A percentile compares a stretch with the other conserved stretches of the same genome.
phyloP scores from a whole-genome alignment of 2,797 vertebrate species.

The Notoglanidium macrostoma region DNA sequence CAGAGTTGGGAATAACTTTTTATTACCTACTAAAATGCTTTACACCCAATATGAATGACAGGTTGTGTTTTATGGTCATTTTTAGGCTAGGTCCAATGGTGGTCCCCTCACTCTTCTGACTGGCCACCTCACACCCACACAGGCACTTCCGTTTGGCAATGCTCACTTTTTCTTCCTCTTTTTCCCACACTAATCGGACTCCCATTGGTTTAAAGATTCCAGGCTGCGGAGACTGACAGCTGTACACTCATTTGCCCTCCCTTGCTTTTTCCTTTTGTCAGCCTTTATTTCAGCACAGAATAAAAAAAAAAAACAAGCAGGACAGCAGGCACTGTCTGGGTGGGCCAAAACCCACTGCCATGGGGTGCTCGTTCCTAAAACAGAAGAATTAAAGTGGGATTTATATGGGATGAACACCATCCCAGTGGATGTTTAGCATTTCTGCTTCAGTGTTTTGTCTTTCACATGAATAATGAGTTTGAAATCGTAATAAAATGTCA shows the following conservation, averaged over 20 bases:
- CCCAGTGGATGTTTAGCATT: slow-evolving; percentile 19
- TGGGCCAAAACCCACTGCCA: slow-evolving; percentile 70
- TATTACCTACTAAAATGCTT: slow-evolving; percentile 25
- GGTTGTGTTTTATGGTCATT: slow-evolving; percentile 51
- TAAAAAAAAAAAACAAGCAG: slow-evolving; percentile 60
- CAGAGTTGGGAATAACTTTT: slow-evolving; percentile 43
- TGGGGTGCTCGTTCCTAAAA: slow-evolving; percentile 20
- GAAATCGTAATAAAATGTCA: slow-evolving; percentile 5
- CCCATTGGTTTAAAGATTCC: slow-evolving; percentile 57
- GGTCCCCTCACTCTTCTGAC: slow-evolving; percentile 33
- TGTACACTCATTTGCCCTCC: slow-evolving; percentile 56
- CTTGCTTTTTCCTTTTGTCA: slow-evolving; percentile 56
- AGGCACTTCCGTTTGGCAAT: slow-evolving; percentile 28
- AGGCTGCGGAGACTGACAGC: slow-evolving; percentile 70
- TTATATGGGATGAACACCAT: slow-evolving; percentile 42
- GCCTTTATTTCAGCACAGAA: slow-evolving; percentile 70
- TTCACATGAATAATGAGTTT: slow-evolving; percentile 1
- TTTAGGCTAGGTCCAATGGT: slow-evolving; percentile 18
- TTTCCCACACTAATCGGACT: slow-evolving; percentile 40
- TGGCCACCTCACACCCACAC: slow-evolving; percentile 5
- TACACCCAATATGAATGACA: slow-evolving; percentile 56
- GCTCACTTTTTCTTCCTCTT: slow-evolving; percentile 32
- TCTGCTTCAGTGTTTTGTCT: slow-evolving; percentile 10
- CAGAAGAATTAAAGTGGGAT: slow-evolving; percentile 27
- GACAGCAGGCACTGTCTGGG: slow-evolving; percentile 77